A percentile compares a stretch with the other conserved stretches of the same genome.
Conservation (phyloP, 2,113 vertebrate genomes). For the Theropithecus gelada region DNA sequence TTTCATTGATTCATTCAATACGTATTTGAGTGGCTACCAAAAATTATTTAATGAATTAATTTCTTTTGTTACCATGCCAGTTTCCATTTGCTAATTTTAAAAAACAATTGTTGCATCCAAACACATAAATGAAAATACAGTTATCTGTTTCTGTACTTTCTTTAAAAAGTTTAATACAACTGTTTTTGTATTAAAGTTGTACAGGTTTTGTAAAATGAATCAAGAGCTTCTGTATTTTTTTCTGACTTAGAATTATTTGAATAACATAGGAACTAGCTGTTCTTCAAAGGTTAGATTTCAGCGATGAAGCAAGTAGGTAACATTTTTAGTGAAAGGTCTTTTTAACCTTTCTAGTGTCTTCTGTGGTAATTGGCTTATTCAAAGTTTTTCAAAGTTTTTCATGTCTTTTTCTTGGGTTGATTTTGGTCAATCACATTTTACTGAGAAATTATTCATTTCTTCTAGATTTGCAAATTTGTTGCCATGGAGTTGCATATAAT, state of each 20-base stretch:
- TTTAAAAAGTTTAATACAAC: not conserved
- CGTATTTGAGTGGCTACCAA: not conserved
- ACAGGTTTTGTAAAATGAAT: not conserved
- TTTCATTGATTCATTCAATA: not conserved
- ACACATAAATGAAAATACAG: not conserved
- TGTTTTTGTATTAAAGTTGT: not conserved
- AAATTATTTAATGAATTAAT: too few species aligned
- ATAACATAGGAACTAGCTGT: not conserved
- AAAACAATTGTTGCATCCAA: not conserved
- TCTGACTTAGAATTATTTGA: not conserved
- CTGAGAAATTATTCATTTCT: not conserved
- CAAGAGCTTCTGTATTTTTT: not conserved
- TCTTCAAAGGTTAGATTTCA: conserved; percentile 39
- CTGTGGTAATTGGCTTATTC: not conserved
- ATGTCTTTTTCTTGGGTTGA: not conserved
- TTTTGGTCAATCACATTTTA: conserved; percentile 43
- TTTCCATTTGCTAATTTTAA: not conserved
- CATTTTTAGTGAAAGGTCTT: not conserved
- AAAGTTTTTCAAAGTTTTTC: not conserved
- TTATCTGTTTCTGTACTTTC: not conserved
- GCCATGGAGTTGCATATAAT: not conserved
- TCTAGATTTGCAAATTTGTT: not conserved
- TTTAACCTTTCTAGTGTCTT: not conserved
- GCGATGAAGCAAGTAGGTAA: not conserved
- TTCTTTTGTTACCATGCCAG: not conserved